Evolutionary conservation across 2,797 vertebrate species (phyloP).

Genomic region (Esox masquinongy): DNA sequence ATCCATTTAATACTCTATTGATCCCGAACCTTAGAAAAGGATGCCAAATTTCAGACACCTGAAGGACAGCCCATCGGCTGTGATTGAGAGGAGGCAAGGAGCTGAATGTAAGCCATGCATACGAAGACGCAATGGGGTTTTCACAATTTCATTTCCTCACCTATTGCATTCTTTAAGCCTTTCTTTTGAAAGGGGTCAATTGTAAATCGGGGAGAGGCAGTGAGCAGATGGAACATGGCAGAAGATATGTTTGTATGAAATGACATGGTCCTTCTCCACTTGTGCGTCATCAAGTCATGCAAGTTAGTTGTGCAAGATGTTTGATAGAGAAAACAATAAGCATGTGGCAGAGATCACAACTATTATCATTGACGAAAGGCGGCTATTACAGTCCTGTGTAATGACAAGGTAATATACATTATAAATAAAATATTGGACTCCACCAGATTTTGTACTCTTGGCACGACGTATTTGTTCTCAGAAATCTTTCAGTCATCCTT

Average conservation of each 20-base stretch:
- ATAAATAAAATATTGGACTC: neutral
- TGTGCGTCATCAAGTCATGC: neutral
- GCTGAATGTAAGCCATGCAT: constrained; percentile 36
- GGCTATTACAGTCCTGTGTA: too few relatives aligned
- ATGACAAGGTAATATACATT: constrained; percentile 28
- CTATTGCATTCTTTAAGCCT: too few relatives aligned
- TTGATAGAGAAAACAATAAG: too few relatives aligned
- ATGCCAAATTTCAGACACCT: constrained; percentile 55
- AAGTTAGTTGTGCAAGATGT: too few relatives aligned
- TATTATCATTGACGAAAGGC: too few relatives aligned
- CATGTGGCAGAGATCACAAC: too few relatives aligned
- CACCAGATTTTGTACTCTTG: constrained; percentile 25
- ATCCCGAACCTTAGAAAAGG: constrained; percentile 52
- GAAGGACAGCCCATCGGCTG: constrained; percentile 60
- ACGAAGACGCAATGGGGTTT: constrained; percentile 44
- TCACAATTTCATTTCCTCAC: too few relatives aligned
- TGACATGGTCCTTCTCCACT: too few relatives aligned
- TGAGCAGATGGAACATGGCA: too few relatives aligned
- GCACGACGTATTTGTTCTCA: constrained; percentile 39
- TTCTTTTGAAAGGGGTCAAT: too few relatives aligned
- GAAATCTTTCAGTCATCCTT: constrained; percentile 52
- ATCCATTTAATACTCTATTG: constrained; percentile 70
- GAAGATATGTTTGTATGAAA: too few relatives aligned
- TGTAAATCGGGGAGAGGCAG: too few relatives aligned
- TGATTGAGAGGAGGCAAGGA: constrained; percentile 59